A percentile compares a stretch with the other conserved stretches of the same genome.
Conservation (phyloP, 1,140 invertebrate genomes). For the Caenorhabditis remanei region DNA sequence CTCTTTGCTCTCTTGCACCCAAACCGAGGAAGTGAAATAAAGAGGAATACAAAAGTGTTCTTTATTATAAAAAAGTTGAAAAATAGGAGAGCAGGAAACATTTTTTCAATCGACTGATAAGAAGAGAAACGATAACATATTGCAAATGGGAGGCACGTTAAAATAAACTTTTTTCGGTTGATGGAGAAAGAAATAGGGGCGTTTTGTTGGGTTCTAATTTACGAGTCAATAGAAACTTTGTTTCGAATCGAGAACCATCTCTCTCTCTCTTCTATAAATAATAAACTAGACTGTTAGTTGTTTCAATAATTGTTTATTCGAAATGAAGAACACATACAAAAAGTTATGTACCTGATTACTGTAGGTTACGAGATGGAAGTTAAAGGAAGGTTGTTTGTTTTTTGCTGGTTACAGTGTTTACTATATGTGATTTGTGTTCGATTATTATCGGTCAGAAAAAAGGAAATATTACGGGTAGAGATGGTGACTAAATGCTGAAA, state of each 20-base stretch:
- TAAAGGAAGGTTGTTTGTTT: neutral
- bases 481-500: neutral
- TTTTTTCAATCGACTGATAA: no score
- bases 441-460: neutral
- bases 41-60: no score
- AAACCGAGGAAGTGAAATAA: no score
- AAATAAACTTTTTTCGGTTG: no score
- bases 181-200: no score
- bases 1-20: neutral
- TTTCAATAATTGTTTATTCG: neutral
- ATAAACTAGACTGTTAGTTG: neutral
- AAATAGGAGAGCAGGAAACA: no score
- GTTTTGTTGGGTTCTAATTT: neutral
- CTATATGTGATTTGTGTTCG: conserved; percentile 22
- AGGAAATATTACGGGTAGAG: neutral
- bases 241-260: no score
- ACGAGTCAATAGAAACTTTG: neutral
- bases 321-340: neutral
- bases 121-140: no score
- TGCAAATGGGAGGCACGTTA: no score
- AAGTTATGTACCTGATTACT: neutral
- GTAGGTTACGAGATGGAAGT: neutral
- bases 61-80: no score
- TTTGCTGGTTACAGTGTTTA: neutral
- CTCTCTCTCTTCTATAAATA: neutral